Percentiles rank a stretch among this genome's conserved stretches.
These are phyloP conservation scores for Hexactinellida sp. DNA, from an alignment of 37 sponge, comb jelly and placozoan genomes.

Conservation along the genomic window DNA sequence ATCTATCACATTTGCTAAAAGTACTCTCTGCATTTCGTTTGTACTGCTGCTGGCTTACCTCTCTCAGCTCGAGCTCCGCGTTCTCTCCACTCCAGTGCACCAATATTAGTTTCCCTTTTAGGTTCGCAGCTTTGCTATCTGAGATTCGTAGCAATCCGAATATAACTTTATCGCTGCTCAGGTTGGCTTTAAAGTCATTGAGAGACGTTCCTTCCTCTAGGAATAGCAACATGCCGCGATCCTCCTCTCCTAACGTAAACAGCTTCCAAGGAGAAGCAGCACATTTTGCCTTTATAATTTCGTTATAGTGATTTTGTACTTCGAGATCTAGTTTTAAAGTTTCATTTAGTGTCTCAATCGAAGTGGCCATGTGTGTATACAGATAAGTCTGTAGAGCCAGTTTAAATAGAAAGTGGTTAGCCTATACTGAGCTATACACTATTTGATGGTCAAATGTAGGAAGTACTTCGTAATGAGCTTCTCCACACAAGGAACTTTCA, in stretches of 20 bases:
- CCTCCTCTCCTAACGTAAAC: not conserved
- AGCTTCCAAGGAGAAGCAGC: not conserved
- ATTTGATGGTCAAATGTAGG: too few relatives aligned
- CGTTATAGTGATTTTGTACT: not conserved
- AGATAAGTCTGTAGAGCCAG: too few relatives aligned
- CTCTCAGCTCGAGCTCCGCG: not conserved
- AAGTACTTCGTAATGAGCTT: too few relatives aligned
- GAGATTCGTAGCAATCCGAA: not conserved
- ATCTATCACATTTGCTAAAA: not conserved
- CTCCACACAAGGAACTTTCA: too few relatives aligned
- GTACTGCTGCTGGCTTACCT: not conserved
- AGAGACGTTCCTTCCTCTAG: not conserved
- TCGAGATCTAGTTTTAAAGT: not conserved
- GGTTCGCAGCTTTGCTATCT: not conserved
- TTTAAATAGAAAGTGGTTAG: too few relatives aligned
- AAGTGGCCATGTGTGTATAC: too few relatives aligned
- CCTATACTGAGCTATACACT: too few relatives aligned
- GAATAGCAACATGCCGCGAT: not conserved
- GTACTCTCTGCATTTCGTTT: not conserved
- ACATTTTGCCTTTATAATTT: constrained; percentile 4
- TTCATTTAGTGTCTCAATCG: too few relatives aligned
- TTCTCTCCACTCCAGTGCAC: not conserved
- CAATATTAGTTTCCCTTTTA: not conserved
- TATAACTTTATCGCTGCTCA: constrained; percentile 1
- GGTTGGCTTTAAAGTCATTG: not conserved